These are phyloP conservation scores for Gasterosteus nipponicus DNA, from an alignment of 2,113 vertebrate genomes.

Conservation along the genomic window DNA sequence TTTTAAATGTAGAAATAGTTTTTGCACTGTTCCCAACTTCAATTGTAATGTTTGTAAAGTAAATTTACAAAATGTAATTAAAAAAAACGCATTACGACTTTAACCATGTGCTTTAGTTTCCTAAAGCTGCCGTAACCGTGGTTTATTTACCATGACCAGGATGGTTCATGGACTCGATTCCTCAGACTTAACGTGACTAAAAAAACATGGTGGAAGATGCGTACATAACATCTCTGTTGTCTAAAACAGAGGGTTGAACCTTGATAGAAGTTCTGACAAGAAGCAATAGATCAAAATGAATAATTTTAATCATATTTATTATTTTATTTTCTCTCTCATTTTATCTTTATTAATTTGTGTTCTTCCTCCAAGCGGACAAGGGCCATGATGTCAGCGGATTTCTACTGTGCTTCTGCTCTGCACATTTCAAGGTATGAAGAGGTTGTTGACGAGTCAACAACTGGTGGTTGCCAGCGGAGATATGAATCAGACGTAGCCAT, in stretches of 20 bases:
- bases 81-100: neutral
- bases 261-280: neutral
- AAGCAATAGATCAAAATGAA: too few relatives aligned
- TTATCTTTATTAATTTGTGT: neutral
- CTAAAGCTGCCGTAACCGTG: neutral
- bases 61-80: too few relatives aligned
- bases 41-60: too few relatives aligned
- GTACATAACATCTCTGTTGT: too few relatives aligned
- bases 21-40: too few relatives aligned
- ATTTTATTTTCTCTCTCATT: too few relatives aligned
- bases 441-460: conserved; percentile 53
- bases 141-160: neutral
- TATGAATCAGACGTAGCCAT: conserved; percentile 65
- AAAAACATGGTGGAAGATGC: neutral
- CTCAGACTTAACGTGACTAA: neutral
- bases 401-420: conserved; percentile 19
- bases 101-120: neutral
- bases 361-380: neutral
- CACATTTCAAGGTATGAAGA: conserved; percentile 35
- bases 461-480: conserved; percentile 42
- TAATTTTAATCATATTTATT: too few relatives aligned
- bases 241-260: neutral
- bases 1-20: too few relatives aligned
- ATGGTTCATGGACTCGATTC: neutral
- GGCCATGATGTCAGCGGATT: neutral